phyloP scores from a whole-genome alignment of 2,888 invertebrate species.

The Torymus texanus region DNA sequence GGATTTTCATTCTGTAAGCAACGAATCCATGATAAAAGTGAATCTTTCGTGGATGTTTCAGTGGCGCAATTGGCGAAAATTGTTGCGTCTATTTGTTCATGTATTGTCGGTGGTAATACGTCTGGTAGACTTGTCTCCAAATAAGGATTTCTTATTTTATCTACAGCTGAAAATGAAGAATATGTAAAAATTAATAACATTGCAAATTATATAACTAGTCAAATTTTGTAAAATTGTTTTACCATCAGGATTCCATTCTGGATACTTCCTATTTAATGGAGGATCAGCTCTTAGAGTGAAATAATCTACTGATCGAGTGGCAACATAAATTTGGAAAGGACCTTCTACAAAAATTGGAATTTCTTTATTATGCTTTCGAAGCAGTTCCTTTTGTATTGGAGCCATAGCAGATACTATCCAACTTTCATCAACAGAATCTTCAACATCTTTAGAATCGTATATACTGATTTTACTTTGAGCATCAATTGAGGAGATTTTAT shows the following conservation, averaged over 20 bases:
- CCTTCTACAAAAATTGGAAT: slow-evolving; percentile 89
- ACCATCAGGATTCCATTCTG: slow-evolving; percentile 81
- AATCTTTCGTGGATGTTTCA: slow-evolving; percentile 92
- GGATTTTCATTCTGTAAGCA: slow-evolving; percentile 87
- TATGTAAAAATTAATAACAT: slow-evolving; percentile 32
- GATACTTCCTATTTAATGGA: slow-evolving; percentile 47
- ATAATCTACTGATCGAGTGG: slow-evolving; percentile 85
- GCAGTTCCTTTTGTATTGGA: slow-evolving; percentile 82
- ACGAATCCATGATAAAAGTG: slow-evolving; percentile 93
- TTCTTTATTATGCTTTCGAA: slow-evolving; percentile 80
- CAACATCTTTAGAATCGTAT: slow-evolving; percentile 83
- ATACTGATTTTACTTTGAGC: slow-evolving; percentile 80
- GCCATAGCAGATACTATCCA: slow-evolving; percentile 95
- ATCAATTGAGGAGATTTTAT: slow-evolving; percentile 90
- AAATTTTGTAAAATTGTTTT: slow-evolving; percentile 44
- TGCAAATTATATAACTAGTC: neutral
- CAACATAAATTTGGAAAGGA: slow-evolving; percentile 87
- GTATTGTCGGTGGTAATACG: slow-evolving; percentile 81
- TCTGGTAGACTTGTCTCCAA: slow-evolving; percentile 76
- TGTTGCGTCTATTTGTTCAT: slow-evolving; percentile 95
- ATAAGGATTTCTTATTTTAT: slow-evolving; percentile 80
- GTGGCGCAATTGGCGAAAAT: slow-evolving; percentile 93
- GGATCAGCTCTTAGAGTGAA: slow-evolving; percentile 88
- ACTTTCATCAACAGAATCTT: slow-evolving; percentile 88
- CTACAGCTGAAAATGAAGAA: slow-evolving; percentile 81